These are phyloP conservation scores for Luffia ferchaultella DNA, from an alignment of 2,888 invertebrate species.

Conservation along the genomic window DNA sequence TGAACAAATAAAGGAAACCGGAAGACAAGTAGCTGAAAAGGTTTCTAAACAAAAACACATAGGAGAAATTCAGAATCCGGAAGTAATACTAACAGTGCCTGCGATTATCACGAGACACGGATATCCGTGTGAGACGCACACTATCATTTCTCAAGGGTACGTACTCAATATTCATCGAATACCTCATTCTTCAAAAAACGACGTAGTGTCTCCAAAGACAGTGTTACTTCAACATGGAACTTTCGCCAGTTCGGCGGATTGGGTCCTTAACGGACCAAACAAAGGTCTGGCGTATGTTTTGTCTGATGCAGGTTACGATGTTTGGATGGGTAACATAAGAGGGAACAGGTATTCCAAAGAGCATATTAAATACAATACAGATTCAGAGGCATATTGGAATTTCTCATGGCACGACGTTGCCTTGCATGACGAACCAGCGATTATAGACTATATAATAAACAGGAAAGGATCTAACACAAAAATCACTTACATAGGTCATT, in stretches of 20 bases:
- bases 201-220: constrained; percentile 27
- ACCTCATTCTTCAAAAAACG: constrained; percentile 55
- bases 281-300: constrained; percentile 73
- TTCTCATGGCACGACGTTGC: constrained; percentile 92
- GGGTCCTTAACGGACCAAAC: constrained; percentile 75
- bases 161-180: constrained; percentile 83
- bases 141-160: constrained; percentile 82
- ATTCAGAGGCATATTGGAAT: constrained; percentile 74
- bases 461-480: constrained; percentile 33
- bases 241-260: constrained; percentile 79
- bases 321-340: constrained; percentile 85
- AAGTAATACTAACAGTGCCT: constrained; percentile 37
- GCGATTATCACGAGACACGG: constrained; percentile 58
- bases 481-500: constrained; percentile 84
- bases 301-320: constrained; percentile 75
- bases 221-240: constrained; percentile 85
- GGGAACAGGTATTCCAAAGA: constrained; percentile 79
- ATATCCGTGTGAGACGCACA: constrained; percentile 76
- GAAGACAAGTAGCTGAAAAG: constrained; percentile 23
- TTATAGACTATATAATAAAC: constrained; percentile 70
- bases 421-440: constrained; percentile 84
- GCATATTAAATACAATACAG: constrained; percentile 63
- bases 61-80: constrained; percentile 30
- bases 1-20: constrained; percentile 29
- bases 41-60: background rate